Conservation (phyloP, 2,797 vertebrate species). For the Kryptopterus vitreolus region DNA sequence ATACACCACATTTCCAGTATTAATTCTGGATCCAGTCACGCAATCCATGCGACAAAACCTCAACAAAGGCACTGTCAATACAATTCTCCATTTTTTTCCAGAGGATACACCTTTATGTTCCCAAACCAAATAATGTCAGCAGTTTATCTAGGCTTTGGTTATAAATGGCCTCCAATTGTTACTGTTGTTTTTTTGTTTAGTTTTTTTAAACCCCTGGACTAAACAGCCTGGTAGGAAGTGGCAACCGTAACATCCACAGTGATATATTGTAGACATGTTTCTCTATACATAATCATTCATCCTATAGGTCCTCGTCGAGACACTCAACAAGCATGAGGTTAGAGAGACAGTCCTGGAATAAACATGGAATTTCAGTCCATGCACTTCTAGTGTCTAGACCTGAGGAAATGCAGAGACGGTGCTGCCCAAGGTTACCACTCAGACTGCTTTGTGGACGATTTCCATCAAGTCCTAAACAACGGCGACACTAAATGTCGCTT, state of each 20-base stretch:
- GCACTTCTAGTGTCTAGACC: constrained; percentile 67
- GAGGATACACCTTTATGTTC: constrained; percentile 67
- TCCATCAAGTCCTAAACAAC: constrained; percentile 28
- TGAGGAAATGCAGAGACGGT: constrained; percentile 62
- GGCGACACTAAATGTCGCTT: constrained; percentile 62
- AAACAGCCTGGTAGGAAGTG: background rate
- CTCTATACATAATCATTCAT: background rate
- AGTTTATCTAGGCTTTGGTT: constrained; percentile 65
- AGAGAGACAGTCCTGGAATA: constrained; percentile 17
- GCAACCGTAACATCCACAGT: constrained; percentile 33
- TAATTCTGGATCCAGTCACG: constrained; percentile 54
- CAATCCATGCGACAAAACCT: constrained; percentile 64
- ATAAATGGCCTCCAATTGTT: constrained; percentile 29
- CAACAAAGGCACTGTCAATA: constrained; percentile 73
- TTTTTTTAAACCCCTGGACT: background rate
- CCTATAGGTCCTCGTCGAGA: constrained; percentile 20
- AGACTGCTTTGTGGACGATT: constrained; percentile 20
- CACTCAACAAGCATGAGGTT: constrained; percentile 13
- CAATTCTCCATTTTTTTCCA: constrained; percentile 56
- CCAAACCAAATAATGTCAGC: constrained; percentile 62
- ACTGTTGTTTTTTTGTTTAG: background rate
- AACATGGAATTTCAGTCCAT: constrained; percentile 14
- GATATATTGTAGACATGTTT: constrained; percentile 10
- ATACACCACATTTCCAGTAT: background rate
- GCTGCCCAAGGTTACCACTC: constrained; percentile 43